Conservation (phyloP, 2,797 vertebrate species). For the Chaenodraco wilsoni region DNA sequence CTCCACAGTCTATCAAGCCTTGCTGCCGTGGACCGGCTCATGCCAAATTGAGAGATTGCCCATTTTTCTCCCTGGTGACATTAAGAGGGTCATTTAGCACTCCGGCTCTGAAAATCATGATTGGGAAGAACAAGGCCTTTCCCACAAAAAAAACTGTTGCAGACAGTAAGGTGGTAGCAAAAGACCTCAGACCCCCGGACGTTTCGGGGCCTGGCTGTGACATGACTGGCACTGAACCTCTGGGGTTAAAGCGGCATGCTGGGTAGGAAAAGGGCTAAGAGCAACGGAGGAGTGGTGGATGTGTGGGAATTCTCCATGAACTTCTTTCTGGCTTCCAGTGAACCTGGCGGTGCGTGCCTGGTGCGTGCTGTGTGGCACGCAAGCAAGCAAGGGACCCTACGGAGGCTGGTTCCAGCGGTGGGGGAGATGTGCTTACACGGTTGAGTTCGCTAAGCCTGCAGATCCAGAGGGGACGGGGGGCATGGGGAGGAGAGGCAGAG, state of each 20-base stretch:
- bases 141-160: constrained; percentile 25
- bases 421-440: constrained; percentile 77
- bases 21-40: constrained; percentile 61
- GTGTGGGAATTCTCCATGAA: constrained; percentile 56
- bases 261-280: constrained; percentile 56
- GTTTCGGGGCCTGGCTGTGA: constrained; percentile 63
- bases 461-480: constrained; percentile 74
- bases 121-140: constrained; percentile 55
- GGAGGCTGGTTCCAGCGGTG: constrained; percentile 65
- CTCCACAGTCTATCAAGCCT: constrained; percentile 80
- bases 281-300: constrained; percentile 42
- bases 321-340: constrained; percentile 67
- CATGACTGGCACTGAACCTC: constrained; percentile 67
- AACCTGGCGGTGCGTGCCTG: constrained; percentile 61
- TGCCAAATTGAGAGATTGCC: constrained; percentile 82
- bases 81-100: constrained; percentile 83
- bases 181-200: constrained; percentile 48
- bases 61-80: constrained; percentile 76
- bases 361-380: no score
- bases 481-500: constrained; percentile 58
- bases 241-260: constrained; percentile 52
- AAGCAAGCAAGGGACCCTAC: constrained; percentile 58
- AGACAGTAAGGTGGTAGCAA: constrained; percentile 42
- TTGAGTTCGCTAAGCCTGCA: constrained; percentile 80
- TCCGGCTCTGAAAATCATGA: constrained; percentile 64